Conservation (phyloP, 2,797 vertebrate genomes). For the Amniataba percoides region DNA sequence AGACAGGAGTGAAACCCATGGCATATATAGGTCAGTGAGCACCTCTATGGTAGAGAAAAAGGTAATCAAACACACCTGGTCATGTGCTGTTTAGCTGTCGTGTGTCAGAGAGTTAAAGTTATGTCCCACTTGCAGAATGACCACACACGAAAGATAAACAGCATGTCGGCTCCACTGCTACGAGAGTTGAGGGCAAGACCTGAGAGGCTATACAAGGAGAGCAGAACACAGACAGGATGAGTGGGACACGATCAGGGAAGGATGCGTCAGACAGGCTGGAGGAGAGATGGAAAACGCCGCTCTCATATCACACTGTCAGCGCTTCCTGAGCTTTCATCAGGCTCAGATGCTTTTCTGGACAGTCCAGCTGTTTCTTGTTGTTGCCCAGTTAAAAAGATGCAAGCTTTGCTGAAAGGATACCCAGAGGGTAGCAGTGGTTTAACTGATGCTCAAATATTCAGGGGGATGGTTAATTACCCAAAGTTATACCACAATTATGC, state of each 20-base stretch:
- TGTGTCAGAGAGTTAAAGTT: neutral
- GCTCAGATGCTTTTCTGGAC: constrained; percentile 26
- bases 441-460: constrained; percentile 20
- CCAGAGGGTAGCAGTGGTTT: constrained; percentile 30
- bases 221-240: constrained; percentile 48
- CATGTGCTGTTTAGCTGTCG: neutral
- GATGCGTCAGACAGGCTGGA: constrained; percentile 58
- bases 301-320: constrained; percentile 65
- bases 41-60: constrained; percentile 74
- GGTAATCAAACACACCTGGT: constrained; percentile 51
- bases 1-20: constrained; percentile 22
- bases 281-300: constrained; percentile 59
- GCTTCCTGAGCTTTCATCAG: constrained; percentile 49
- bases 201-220: constrained; percentile 36
- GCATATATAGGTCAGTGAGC: constrained; percentile 76
- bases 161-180: neutral
- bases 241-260: constrained; percentile 47
- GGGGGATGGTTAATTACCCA: neutral
- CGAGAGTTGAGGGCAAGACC: neutral
- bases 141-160: neutral
- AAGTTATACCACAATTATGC: neutral
- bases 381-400: constrained; percentile 39
- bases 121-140: constrained; percentile 5
- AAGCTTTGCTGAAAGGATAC: constrained; percentile 30
- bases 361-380: constrained; percentile 26